phyloP scores from a whole-genome alignment of 2,113 vertebrate genomes.

The Ammospiza nelsoni region DNA sequence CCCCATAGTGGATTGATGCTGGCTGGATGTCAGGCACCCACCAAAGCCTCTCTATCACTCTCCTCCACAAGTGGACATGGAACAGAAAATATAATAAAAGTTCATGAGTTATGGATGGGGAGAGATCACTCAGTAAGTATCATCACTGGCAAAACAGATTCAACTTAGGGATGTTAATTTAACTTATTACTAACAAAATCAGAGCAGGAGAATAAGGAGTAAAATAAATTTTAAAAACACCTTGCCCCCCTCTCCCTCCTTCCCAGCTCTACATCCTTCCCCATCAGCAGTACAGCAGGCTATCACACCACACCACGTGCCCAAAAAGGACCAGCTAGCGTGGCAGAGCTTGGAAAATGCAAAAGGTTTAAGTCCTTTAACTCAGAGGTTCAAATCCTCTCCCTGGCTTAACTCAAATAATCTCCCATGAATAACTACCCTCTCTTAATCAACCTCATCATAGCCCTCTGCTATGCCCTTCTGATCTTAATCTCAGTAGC shows the following conservation, averaged over 20 bases:
- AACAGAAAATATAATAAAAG: background rate
- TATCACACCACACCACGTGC: too few relatives aligned
- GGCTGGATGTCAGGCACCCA: background rate
- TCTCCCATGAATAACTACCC: too few relatives aligned
- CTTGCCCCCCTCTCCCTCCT: too few relatives aligned
- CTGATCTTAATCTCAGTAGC: too few relatives aligned
- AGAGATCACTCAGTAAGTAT: background rate
- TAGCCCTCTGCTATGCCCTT: too few relatives aligned
- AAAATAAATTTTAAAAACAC: background rate
- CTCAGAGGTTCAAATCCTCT: too few relatives aligned
- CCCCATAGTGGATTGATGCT: background rate
- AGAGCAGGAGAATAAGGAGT: background rate
- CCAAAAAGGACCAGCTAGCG: too few relatives aligned
- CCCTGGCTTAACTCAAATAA: too few relatives aligned
- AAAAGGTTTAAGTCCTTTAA: too few relatives aligned
- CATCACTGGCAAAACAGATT: background rate
- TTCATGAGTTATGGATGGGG: background rate
- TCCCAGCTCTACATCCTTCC: background rate
- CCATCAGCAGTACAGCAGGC: background rate
- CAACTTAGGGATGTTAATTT: background rate
- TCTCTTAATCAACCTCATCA: too few relatives aligned
- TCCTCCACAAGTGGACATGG: background rate
- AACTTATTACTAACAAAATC: background rate
- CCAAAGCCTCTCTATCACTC: background rate
- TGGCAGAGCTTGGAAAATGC: too few relatives aligned